Base-by-base conservation (phyloP, 2,113 vertebrate species). In the Trematomus loennbergii region DNA sequence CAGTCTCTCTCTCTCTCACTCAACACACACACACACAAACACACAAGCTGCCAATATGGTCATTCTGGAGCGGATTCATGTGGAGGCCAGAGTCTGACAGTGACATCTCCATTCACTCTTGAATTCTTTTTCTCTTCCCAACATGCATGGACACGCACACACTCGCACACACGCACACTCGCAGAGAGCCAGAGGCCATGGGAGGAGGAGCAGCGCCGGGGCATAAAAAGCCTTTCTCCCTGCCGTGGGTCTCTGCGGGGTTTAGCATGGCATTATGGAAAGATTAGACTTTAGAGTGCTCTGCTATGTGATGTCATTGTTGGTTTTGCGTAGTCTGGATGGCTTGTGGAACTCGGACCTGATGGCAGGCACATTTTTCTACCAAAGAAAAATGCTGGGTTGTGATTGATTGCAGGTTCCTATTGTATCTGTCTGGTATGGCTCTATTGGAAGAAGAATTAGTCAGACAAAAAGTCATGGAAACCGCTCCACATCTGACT, bases 71-170 rank as follows among this genome's bases (percentile, higher is more conserved):
- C 71, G 33, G 85, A 90, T 89, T 90, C 90, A 90, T 82, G 90
- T 49, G 83, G 84, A 89, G 84, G 87, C 90, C 79, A 76, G 87
- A 70, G 80, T 91, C 88, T 93, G 93, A 94, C 94, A 95, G 92
- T 95, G 93, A 95, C 94, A 94, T 95, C 94, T 95, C 93, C 92
- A 94, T 94, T 93, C 89, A 91, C 72, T 88, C 81, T 65, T 65
- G 67, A 90, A 90, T 91, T 88, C 87, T 88, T 90, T 89, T 87
- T 90, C 87, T 81, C 72, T 79, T 83, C 73, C 73, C 76, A 83
- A 91, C 86, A 85, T 87, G 82, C 90, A 77, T 80, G 81, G 68
- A 85, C 79, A 74, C 82, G 85, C 84, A 82, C 79, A 63, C 72
- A 83, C 82, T 67, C 75, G 58, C 55, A 72, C 81, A 7, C 60